Evolutionary conservation across 2,113 vertebrate genomes (phyloP).

Genomic region (Pseudorasbora parva): DNA sequence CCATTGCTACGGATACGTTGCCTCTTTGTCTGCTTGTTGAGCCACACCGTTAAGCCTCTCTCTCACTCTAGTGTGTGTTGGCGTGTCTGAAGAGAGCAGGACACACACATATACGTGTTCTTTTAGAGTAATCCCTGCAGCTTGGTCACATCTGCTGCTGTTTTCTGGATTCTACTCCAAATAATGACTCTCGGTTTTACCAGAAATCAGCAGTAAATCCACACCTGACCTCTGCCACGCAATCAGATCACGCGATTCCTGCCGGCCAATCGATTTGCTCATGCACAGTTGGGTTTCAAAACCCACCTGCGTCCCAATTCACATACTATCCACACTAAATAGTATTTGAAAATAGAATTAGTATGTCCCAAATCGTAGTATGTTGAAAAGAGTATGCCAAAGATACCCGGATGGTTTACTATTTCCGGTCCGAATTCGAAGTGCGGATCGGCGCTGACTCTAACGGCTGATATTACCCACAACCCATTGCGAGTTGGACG

Average conservation of each 20-base stretch:
- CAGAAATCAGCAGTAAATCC: neutral
- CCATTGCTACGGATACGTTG: constrained; percentile 57
- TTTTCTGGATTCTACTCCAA: constrained; percentile 7
- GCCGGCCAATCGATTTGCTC: neutral
- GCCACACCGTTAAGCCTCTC: constrained; percentile 1
- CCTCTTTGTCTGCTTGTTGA: constrained; percentile 1
- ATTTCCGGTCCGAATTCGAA: too few relatives aligned
- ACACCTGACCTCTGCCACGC: neutral
- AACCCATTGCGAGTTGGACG: too few relatives aligned
- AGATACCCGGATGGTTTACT: too few relatives aligned
- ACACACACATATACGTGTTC: neutral
- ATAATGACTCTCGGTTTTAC: neutral
- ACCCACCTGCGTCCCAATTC: too few relatives aligned
- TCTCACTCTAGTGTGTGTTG: neutral
- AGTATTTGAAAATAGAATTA: too few relatives aligned
- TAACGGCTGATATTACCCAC: too few relatives aligned
- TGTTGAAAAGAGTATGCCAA: too few relatives aligned
- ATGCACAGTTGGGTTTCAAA: neutral
- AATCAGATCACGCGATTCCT: neutral
- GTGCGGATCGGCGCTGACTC: too few relatives aligned
- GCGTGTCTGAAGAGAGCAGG: neutral
- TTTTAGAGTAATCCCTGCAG: neutral
- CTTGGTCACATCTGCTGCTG: constrained; percentile 6
- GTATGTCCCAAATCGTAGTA: too few relatives aligned
- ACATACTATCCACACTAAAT: too few relatives aligned